Evolutionary conservation across 2,888 invertebrate genomes (phyloP).

Genomic region (Anorthoa munda): DNA sequence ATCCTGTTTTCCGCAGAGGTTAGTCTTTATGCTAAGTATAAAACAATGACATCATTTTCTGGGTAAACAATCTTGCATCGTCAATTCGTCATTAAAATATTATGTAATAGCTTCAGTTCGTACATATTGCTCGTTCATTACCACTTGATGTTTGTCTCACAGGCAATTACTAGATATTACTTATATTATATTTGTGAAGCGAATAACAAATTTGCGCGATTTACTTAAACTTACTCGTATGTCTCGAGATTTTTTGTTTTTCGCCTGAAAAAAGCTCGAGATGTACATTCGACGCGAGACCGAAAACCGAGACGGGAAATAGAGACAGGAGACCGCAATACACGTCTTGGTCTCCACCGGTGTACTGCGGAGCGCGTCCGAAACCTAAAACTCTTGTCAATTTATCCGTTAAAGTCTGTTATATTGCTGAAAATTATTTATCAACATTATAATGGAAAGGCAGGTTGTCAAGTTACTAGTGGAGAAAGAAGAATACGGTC

Average conservation of each 20-base stretch:
- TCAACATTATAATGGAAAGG: too few relatives aligned
- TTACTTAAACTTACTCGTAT: background rate
- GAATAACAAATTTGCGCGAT: conserved; percentile 25
- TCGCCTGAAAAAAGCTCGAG: too few relatives aligned
- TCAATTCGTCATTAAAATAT: conserved; percentile 37
- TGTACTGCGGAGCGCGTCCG: too few relatives aligned
- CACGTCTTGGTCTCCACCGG: too few relatives aligned
- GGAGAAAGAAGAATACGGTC: too few relatives aligned
- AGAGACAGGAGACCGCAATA: too few relatives aligned
- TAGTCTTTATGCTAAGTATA: conserved; percentile 29
- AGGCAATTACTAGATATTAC: conserved; percentile 34
- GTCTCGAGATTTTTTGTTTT: background rate
- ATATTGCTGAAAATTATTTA: too few relatives aligned
- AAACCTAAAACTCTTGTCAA: too few relatives aligned
- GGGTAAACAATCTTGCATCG: conserved; percentile 50
- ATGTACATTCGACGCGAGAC: too few relatives aligned
- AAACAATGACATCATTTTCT: conserved; percentile 67
- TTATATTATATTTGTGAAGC: conserved; percentile 28
- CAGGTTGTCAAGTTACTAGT: too few relatives aligned
- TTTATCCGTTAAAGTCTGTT: too few relatives aligned
- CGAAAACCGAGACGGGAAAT: too few relatives aligned
- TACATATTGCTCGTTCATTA: conserved; percentile 15
- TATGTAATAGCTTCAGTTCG: conserved; percentile 10
- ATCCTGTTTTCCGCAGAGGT: conserved; percentile 17
- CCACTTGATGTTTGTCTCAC: conserved; percentile 23